Percentiles rank a stretch among this genome's conserved stretches.
Evolutionary conservation across 1,140 invertebrate genomes (phyloP).

Genomic region (Rhysida immarginata): DNA sequence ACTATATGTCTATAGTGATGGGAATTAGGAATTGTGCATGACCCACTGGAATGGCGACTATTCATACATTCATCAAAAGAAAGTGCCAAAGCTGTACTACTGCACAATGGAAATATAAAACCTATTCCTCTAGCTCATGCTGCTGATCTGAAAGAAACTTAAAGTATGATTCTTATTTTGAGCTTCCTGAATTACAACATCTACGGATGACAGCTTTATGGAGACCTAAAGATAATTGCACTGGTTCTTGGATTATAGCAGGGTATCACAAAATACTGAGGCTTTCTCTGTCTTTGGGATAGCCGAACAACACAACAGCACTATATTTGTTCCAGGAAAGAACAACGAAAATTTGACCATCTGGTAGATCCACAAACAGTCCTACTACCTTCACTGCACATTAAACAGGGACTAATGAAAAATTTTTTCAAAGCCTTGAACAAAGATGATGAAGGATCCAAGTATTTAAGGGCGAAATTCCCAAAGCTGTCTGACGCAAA

Average conservation of each 20-base stretch:
- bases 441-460: slow-evolving; percentile 16
- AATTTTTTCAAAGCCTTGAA: slow-evolving; percentile 16
- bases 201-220: slow-evolving; percentile 20
- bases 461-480: slow-evolving; percentile 10
- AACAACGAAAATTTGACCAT: slow-evolving; percentile 10
- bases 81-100: slow-evolving; percentile 15
- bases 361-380: slow-evolving; percentile 10
- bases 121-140: slow-evolving; percentile 1
- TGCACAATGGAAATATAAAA: slow-evolving; percentile 15
- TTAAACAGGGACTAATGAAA: slow-evolving; percentile 16
- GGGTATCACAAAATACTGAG: slow-evolving; percentile 26
- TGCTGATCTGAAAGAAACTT: neutral
- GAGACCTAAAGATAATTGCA: slow-evolving; percentile 18
- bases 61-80: slow-evolving; percentile 18
- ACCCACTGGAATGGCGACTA: slow-evolving; percentile 13
- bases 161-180: neutral
- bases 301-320: slow-evolving; percentile 4
- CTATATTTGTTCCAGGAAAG: slow-evolving; percentile 2
- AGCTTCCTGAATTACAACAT: slow-evolving; percentile 9
- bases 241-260: slow-evolving; percentile 23
- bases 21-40: neutral
- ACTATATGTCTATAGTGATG: neutral
- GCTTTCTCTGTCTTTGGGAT: slow-evolving; percentile 21
- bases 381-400: slow-evolving; percentile 13
- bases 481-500: slow-evolving; percentile 16